Base-by-base conservation (phyloP, 2,888 invertebrate genomes). In the Ganaspis brasiliensis region DNA sequence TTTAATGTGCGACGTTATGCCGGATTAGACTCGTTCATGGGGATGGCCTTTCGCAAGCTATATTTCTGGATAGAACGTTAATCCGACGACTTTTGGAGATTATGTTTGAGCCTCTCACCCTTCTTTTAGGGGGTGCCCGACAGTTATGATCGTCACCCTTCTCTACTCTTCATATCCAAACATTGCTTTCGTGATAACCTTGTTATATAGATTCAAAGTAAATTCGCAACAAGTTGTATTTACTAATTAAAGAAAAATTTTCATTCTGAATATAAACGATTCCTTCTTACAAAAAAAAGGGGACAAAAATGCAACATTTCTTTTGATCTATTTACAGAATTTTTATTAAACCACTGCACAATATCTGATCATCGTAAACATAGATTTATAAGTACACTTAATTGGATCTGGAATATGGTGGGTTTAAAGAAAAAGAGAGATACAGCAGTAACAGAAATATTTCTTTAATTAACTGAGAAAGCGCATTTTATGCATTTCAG, bases 1-100 rank as follows among this genome's bases (percentile, higher is more conserved):
- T 74, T 79, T 81, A 82, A 82, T 82, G 80, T 79, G 77, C 70
- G 74, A 79, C 79, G 77, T 83, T 80, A 80, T 74, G 79, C 75
- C 74, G 79, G 81, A 83, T 83, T 83, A 81, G 77, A 71, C 73
- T 76, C 79, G 75, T 76, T 76, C 74, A 67, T 72, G 72, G 75
- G 70, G 74, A 75, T 71, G 61, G 77, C 76, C 78, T 73, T 73
- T 57, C 59, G 77, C 78, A 31, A 72, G 79, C 81, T 75, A 81
- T 80, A 83, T 81, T 83, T 81, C 79, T 80, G 76, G 76, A 77
- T 79, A 70, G 80, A 77, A 79, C 74, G 80, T 75, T 86, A 85
- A 85, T 86, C 84, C 85, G 81, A 79, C 81, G 83, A 83, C 83
- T 86, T 83, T 83, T 76, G 74, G 78, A 80, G 83, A 82, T 82